Percentiles rank a stretch among this genome's conserved stretches.
phyloP scores from a whole-genome alignment of 2,888 invertebrate genomes.

The Nomada fabriciana region DNA sequence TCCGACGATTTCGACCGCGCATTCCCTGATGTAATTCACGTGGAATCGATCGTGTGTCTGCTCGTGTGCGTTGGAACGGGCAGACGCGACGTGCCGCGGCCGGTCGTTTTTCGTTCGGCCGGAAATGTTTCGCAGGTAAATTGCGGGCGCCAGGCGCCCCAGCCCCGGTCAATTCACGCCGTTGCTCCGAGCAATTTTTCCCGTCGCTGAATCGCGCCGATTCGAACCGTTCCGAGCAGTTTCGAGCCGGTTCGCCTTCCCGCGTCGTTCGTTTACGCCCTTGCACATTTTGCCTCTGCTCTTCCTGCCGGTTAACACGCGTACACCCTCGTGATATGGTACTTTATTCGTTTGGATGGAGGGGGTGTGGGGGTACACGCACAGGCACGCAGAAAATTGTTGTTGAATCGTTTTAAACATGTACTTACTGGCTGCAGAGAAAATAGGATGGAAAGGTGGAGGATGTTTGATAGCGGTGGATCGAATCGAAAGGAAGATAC shows the following conservation, averaged over 20 bases:
- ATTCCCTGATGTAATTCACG: constrained; percentile 72
- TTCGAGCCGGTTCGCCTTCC: constrained; percentile 3
- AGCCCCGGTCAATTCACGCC: constrained; percentile 60
- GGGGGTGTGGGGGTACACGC: no score
- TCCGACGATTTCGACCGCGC: constrained; percentile 60
- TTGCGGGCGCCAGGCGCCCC: constrained; percentile 71
- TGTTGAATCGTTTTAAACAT: no score
- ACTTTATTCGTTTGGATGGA: background rate
- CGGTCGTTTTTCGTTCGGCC: constrained; percentile 62
- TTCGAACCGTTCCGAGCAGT: background rate
- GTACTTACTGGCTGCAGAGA: no score
- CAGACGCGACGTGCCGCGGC: constrained; percentile 14
- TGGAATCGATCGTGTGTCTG: constrained; percentile 64
- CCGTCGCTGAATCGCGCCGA: constrained; percentile 43
- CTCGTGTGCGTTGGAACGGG: constrained; percentile 25
- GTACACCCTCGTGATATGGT: background rate
- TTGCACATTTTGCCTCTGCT: background rate
- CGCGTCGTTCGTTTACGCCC: constrained; percentile 13
- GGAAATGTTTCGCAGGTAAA: constrained; percentile 73
- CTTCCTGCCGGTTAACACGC: constrained; percentile 3
- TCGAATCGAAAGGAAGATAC: no score
- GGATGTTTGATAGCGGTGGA: no score
- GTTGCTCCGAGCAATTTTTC: constrained; percentile 52
- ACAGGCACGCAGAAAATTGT: no score
- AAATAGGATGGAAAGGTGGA: no score